phyloP scores from a whole-genome alignment of 1,140 invertebrate species.

The Trissolcus basalis region DNA sequence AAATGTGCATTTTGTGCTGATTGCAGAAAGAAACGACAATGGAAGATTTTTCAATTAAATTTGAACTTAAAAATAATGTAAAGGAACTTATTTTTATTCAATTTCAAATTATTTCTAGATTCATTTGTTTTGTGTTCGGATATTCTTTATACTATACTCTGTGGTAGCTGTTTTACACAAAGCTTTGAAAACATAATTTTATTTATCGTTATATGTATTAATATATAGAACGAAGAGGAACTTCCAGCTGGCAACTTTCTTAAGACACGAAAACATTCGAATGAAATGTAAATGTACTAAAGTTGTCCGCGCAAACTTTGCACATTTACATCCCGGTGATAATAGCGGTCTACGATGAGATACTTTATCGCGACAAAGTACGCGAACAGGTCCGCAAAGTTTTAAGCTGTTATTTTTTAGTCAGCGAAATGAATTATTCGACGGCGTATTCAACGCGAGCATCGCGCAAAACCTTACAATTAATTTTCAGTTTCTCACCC shows the following conservation, averaged over 20 bases:
- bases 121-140: no score
- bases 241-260: constrained; percentile 34
- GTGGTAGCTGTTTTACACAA: constrained; percentile 40
- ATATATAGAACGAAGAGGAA: constrained; percentile 42
- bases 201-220: constrained; percentile 52
- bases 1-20: no score
- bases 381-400: constrained; percentile 36
- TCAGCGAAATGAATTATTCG: constrained; percentile 45
- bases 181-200: constrained; percentile 48
- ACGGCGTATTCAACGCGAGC: constrained; percentile 1
- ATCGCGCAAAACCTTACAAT: constrained; percentile 25
- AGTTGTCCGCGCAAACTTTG: constrained; percentile 46
- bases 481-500: constrained; percentile 18
- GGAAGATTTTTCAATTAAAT: neutral
- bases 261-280: constrained; percentile 51
- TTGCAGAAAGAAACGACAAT: no score
- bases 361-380: constrained; percentile 51
- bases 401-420: constrained; percentile 52
- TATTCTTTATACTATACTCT: no score
- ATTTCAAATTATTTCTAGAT: no score
- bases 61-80: neutral
- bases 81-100: no score
- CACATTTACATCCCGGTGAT: constrained; percentile 47
- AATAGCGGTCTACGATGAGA: constrained; percentile 48
- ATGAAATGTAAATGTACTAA: constrained; percentile 55